phyloP scores from a whole-genome alignment of 2,888 invertebrate genomes.

The Metopia argyrocephala region DNA sequence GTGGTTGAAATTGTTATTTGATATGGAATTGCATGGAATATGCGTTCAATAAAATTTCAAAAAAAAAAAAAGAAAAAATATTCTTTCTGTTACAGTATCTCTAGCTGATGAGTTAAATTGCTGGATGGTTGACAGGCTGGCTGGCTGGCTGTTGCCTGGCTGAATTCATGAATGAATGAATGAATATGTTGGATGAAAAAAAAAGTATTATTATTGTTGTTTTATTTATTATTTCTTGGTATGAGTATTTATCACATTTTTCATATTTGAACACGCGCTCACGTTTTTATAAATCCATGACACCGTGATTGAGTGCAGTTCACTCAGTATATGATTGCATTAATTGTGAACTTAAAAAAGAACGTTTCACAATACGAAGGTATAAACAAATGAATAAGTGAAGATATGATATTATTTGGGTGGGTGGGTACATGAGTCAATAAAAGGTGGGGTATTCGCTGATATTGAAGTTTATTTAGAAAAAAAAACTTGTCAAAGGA shows the following conservation, averaged over 20 bases:
- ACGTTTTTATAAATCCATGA: conserved; percentile 63
- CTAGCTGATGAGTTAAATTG: conserved; percentile 19
- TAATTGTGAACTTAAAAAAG: conserved; percentile 53
- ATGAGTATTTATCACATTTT: conserved; percentile 60
- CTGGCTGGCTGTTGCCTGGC: background rate
- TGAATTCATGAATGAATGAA: background rate
- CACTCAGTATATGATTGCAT: conserved; percentile 56
- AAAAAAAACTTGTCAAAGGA: too few species aligned
- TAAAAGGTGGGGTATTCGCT: too few species aligned
- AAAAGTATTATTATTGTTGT: conserved; percentile 13
- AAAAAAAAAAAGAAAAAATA: conserved; percentile 25
- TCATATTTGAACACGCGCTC: conserved; percentile 60
- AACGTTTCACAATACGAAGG: too few species aligned
- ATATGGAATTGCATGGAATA: conserved; percentile 30
- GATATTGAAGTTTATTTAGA: too few species aligned
- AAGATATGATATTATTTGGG: too few species aligned
- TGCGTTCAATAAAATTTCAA: conserved; percentile 22
- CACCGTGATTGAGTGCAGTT: conserved; percentile 58
- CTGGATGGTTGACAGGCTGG: background rate
- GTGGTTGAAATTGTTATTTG: conserved; percentile 45
- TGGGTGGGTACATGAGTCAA: too few species aligned
- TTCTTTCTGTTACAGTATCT: conserved; percentile 13
- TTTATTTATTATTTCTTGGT: background rate
- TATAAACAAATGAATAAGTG: background rate
- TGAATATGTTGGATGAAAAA: background rate